Evolutionary conservation across 1,140 invertebrate species (phyloP).

Genomic region (Anastrepha ludens): DNA sequence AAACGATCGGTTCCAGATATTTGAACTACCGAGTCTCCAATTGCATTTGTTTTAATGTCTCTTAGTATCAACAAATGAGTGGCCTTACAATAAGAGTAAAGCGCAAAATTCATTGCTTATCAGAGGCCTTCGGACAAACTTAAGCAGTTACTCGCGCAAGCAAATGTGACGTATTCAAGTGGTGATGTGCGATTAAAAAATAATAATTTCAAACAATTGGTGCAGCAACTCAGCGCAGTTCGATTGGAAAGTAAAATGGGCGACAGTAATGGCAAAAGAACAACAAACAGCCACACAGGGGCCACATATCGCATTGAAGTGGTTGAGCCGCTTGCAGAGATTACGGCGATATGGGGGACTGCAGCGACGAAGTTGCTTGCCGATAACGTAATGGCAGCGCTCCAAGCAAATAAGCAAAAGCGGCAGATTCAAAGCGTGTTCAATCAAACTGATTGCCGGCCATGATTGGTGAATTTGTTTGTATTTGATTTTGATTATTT

Average conservation of each 20-base stretch:
- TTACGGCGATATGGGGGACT: slow-evolving; percentile 11
- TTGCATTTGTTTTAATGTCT: too few relatives aligned
- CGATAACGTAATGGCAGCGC: background rate
- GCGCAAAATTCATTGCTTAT: too few relatives aligned
- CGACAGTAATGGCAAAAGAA: background rate
- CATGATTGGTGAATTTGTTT: slow-evolving; percentile 33
- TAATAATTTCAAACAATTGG: slow-evolving; percentile 7
- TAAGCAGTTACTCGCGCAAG: too few relatives aligned
- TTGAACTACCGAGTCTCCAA: too few relatives aligned
- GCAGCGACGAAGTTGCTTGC: background rate
- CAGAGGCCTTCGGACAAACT: too few relatives aligned
- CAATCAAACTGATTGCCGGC: slow-evolving; percentile 38
- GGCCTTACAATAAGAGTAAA: too few relatives aligned
- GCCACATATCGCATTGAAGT: background rate
- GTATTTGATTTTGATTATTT: slow-evolving; percentile 29
- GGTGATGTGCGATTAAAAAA: slow-evolving; percentile 4
- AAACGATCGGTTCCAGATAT: too few relatives aligned
- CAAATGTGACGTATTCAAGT: background rate
- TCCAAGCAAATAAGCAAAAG: slow-evolving; percentile 5
- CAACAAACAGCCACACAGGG: background rate
- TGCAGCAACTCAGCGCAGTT: background rate
- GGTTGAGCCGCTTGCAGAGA: background rate
- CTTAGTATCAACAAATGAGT: too few relatives aligned
- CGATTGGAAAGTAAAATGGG: background rate
- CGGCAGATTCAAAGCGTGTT: slow-evolving; percentile 38